Conservation (phyloP, 2,888 invertebrate genomes). For the Stramonita haemastoma region DNA sequence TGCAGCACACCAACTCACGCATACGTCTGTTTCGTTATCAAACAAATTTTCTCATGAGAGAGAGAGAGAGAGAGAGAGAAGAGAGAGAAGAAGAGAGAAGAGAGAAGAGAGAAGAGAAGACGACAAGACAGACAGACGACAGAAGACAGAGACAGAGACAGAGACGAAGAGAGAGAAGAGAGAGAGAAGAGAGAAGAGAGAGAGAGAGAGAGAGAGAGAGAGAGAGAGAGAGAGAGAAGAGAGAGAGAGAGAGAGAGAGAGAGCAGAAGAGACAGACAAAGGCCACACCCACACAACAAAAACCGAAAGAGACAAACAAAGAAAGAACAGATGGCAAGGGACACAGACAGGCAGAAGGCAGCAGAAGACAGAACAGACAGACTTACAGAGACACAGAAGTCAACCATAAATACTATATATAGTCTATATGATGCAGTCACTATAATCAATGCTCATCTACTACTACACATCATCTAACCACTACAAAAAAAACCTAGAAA, state of each 20-base stretch:
- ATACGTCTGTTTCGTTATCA: too few species aligned
- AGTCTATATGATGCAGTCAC: too few species aligned
- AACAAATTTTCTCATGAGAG: too few species aligned
- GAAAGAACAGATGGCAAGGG: too few species aligned
- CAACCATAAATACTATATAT: too few species aligned
- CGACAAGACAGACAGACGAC: background rate
- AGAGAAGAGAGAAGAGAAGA: background rate
- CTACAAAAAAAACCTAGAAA: too few species aligned
- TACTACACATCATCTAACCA: too few species aligned
- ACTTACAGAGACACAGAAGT: too few species aligned
- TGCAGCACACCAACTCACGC: too few species aligned
- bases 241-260: conserved; percentile 15
- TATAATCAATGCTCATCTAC: too few species aligned
- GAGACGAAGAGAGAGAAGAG: conserved; percentile 10
- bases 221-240: background rate
- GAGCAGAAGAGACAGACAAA: background rate
- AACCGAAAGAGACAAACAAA: background rate
- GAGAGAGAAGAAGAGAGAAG: background rate
- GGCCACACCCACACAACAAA: background rate
- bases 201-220: conserved; percentile 17
- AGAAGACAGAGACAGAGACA: background rate
- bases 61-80: background rate
- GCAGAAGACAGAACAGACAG: too few species aligned
- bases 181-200: background rate
- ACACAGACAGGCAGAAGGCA: too few species aligned